Base-by-base conservation (phyloP, 2,797 vertebrate species). In the Pogoniulus pusillus region DNA sequence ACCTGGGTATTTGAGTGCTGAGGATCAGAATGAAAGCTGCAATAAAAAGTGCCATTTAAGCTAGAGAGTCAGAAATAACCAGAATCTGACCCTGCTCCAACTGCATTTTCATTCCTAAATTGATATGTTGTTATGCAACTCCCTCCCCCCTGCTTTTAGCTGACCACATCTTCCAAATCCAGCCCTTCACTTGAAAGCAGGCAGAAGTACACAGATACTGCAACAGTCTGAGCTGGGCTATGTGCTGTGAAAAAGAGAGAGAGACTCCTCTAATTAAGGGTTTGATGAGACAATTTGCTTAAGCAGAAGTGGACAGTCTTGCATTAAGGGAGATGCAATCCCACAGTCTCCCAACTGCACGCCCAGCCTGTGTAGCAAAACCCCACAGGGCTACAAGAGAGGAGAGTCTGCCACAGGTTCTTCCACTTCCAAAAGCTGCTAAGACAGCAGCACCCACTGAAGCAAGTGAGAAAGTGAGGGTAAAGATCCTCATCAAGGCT, bases 51-150 rank as follows among this genome's bases (percentile, higher is more conserved):
- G 87, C 54, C 24, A 0, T 68, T 93, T 85, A 92, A 85, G 70
- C 82, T 83, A 60, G 1, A 49, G 39, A 81, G 29, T 76, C 63
- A 93, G 82, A 94, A 94, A 92, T 79, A 92, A 92, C 75, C 89
- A 92, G 69, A 71, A 90, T 84, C 57, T 82, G 91, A 93, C 83
- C 83, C 57, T 58, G 69, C 74, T 88, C 77, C 77, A 85, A 65
- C 58, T 3, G 0, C 62, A 59, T 59, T 85, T 90, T 63, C 81
- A 68, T 75, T 80, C 58, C 72, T 34, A 74, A 82, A 91, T 65
- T 71, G 75, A 17, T 54, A 49, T 1, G 22, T 10, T 74, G 58
- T 71, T 85, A 94, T 10, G 29, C 35, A 80, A 82, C 68, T 90
- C 6, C 17, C 51, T 64, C 62, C 41, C 41, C 65, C 43, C 24